Base-by-base conservation (phyloP, 2,888 invertebrate genomes). In the Drosophila paracracens region DNA sequence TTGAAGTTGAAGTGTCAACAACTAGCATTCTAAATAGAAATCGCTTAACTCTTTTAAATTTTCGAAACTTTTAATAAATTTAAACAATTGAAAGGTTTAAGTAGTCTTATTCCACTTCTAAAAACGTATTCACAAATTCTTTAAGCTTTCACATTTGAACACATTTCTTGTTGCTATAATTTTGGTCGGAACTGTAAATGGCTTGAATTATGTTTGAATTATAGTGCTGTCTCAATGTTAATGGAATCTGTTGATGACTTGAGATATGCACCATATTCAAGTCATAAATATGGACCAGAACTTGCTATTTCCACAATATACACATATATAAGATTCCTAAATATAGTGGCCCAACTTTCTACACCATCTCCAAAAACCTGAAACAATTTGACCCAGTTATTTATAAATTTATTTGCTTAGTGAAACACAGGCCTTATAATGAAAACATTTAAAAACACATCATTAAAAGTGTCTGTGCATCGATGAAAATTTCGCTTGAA, bases 381-480 rank as follows among this genome's bases (percentile, higher is more conserved):
- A 76, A 71, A 65, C 53, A 65, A 64, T 67, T 71, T 79, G 83
- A 84, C 87, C 87, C 64, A 83, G 79, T 87, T 69, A 74, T 71
- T 83, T 46, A 33, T 21, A 63, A 81, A 89, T 88, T 74, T 83
- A 83, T 86, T 72, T 83, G 74, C 88, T 75, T 76, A 86, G 76
- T 86, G 83, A 83, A 90, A 79, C 73, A 56, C 38, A 25, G 46
- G 70, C 61, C 73, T 88, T 71, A 86, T 88, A 86, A 86, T 83
- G 74, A 72, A 81, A 79, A 75, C 90, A 86, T 90, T 88, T 88
- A 81, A 86, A 76, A 86, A 76, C 89, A 82, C 86, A 88, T 89
- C 85, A 89, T 85, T 88, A 89, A 80, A 70, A 59, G 51, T 48
- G 36, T 48, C 50, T 50, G 40, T 65, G 57, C 53, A 67, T 65